Evolutionary conservation across 2,888 invertebrate genomes (phyloP), one percentile per base, ranked within the genome.

Genomic region (Caenorhabditis zanzibari): DNA sequence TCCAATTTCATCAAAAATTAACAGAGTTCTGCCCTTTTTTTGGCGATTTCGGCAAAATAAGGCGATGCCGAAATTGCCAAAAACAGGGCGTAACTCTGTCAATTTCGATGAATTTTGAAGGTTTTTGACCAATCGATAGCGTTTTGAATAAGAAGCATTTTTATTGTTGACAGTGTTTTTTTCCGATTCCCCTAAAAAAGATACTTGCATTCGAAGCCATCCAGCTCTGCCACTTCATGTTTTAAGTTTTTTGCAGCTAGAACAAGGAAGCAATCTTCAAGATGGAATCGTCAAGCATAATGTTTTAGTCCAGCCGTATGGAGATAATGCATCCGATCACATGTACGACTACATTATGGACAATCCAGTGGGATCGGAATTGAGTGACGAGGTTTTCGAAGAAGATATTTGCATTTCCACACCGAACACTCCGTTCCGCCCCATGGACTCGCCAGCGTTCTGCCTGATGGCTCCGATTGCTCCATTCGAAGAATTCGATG

Each of bases 301-400:
- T 16, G 49, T 52, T 14, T 52, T 28, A 12, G n/a, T n/a, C 9
- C 28, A 16, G 12, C 26, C 56, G 28, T 35, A 49, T 24, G 61
- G 32, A 24, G 61, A 68, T 35, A 28, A 22, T 24, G 35, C 12
- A 4, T 59, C 71, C 16, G 79, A 79, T 3, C 49, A 72, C 49
- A 32, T 41, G 3, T 76, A 76, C 19, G 76, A 76, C n/a, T 58
- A 58, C 22, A 79, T 79, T 14, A 35, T 35, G 22, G 64, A 79
- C 28, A 64, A 52, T 28, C 41, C 32, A 5, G 32, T 54, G n/a
- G 54, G 54, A 52, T 79, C 79, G 7, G 71, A 63, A 19, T 19
- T 61, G 28, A 72, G 71, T 24, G 79, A 79, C 22, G 76, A 68
- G 7, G 76, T 64, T 12, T 74, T 74, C 22, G 59, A 72, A 28